Evolutionary conservation across 1,140 invertebrate species (phyloP).

Genomic region (Meteorus sp.): DNA sequence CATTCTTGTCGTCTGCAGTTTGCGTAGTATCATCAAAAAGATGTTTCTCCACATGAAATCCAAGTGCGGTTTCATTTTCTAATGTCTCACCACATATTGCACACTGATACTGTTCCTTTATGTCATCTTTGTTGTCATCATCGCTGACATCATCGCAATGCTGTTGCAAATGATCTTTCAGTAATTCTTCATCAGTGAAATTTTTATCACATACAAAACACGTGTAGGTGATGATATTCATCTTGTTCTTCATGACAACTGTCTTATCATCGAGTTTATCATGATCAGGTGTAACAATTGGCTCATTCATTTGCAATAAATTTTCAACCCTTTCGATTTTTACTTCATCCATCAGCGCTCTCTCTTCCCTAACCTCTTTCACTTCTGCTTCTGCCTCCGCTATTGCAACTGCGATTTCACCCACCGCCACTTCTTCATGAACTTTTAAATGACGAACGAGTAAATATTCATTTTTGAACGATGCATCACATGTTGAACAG

Average conservation of each 20-base stretch:
- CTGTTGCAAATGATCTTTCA: slow-evolving; percentile 54
- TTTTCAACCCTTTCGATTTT: slow-evolving; percentile 2
- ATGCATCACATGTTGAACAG: slow-evolving; percentile 40
- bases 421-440: slow-evolving; percentile 34
- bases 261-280: slow-evolving; percentile 1
- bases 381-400: too few relatives aligned
- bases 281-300: neutral
- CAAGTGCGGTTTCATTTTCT: slow-evolving; percentile 45
- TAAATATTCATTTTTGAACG: slow-evolving; percentile 39
- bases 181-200: slow-evolving; percentile 47
- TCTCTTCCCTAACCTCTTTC: too few relatives aligned
- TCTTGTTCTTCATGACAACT: slow-evolving; percentile 15
- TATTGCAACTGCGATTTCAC: too few relatives aligned
- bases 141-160: slow-evolving; percentile 54
- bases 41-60: slow-evolving; percentile 50
- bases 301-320: neutral
- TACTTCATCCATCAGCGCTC: too few relatives aligned
- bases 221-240: slow-evolving; percentile 37
- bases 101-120: slow-evolving; percentile 48
- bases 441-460: slow-evolving; percentile 35
- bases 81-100: slow-evolving; percentile 49
- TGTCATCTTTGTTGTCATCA: slow-evolving; percentile 48
- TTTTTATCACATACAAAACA: slow-evolving; percentile 56
- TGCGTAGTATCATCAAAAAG: slow-evolving; percentile 49
- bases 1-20: slow-evolving; percentile 54